Evolutionary conservation across 2,113 vertebrate species (phyloP).

Genomic region (Plectropomus leopardus): DNA sequence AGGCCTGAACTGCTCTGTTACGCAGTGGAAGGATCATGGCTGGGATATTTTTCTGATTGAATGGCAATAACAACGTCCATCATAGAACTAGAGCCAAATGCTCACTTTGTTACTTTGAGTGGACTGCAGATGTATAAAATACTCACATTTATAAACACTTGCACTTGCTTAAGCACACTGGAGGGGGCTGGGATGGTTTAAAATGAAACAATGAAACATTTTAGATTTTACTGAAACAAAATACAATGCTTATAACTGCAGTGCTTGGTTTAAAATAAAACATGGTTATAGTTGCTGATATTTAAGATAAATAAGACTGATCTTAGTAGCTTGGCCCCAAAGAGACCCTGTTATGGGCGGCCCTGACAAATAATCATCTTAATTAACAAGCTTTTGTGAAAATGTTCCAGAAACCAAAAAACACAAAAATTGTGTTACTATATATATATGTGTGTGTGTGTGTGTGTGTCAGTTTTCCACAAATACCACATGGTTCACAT

Average conservation of each 20-base stretch:
- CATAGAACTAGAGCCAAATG: conserved; percentile 18
- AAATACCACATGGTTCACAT: not conserved
- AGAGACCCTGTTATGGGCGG: too few relatives aligned
- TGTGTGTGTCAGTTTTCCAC: not conserved
- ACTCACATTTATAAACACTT: conserved; percentile 61
- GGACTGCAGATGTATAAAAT: conserved; percentile 39
- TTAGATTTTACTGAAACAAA: too few relatives aligned
- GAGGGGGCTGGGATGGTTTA: too few relatives aligned
- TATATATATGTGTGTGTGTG: too few relatives aligned
- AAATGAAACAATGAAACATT: too few relatives aligned
- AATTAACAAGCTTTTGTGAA: not conserved
- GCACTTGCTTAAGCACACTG: conserved; percentile 12
- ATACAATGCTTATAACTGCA: too few relatives aligned
- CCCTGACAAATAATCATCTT: too few relatives aligned
- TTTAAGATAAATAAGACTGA: too few relatives aligned
- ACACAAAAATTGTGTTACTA: too few relatives aligned
- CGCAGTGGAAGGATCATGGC: conserved; percentile 6
- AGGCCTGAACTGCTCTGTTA: conserved; percentile 29
- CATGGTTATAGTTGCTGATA: too few relatives aligned
- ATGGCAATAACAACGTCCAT: conserved; percentile 37
- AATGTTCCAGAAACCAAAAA: not conserved
- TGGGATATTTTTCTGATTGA: conserved; percentile 23
- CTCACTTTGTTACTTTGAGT: conserved; percentile 24
- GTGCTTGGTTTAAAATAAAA: too few relatives aligned
- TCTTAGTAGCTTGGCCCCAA: too few relatives aligned